Conservation (phyloP, 2,113 vertebrate species). For the Aptenodytes patagonicus region DNA sequence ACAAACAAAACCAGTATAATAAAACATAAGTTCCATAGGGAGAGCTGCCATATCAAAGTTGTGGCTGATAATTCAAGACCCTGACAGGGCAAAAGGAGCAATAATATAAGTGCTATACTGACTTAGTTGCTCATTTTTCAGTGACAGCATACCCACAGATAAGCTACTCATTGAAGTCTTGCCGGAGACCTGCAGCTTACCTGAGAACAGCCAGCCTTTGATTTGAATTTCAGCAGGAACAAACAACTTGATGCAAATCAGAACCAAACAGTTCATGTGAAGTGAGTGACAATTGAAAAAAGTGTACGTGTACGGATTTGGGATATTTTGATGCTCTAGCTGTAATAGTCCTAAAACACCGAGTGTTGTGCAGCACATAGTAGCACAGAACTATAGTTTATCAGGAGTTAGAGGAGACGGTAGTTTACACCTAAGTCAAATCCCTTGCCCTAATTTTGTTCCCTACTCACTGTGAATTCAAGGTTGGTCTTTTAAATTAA, state of each 20-base stretch:
- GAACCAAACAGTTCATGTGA: neutral
- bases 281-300: neutral
- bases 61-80: neutral
- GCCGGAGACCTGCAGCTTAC: neutral
- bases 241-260: neutral
- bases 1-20: neutral
- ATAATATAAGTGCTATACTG: neutral
- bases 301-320: fast-evolving
- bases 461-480: neutral
- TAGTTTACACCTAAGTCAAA: neutral
- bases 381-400: neutral
- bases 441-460: neutral
- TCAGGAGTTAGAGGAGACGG: neutral
- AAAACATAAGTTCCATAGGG: neutral
- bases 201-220: neutral
- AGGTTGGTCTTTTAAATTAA: neutral
- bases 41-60: neutral
- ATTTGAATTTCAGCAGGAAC: neutral
- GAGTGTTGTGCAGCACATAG: neutral
- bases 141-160: neutral
- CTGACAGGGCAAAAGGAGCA: neutral
- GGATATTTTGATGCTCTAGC: neutral
- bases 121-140: neutral
- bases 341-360: neutral
- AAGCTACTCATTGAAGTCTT: neutral